Evolutionary conservation across 2,888 invertebrate species (phyloP).

Genomic region (Euclidia mi): DNA sequence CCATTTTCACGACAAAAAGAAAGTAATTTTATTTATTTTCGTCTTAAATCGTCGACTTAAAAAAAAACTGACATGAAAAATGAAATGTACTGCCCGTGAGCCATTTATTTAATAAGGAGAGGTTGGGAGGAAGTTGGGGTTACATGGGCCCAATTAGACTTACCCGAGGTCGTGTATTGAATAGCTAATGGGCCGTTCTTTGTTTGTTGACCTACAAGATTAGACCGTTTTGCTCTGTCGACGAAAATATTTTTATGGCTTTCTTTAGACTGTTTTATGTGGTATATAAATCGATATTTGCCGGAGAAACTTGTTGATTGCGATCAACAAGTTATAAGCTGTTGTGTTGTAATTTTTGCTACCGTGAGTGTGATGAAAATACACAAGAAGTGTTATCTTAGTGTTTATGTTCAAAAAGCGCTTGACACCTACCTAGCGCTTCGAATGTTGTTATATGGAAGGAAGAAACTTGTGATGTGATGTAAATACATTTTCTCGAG

Average conservation of each 20-base stretch:
- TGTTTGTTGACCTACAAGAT: constrained; percentile 28
- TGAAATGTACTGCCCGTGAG: constrained; percentile 34
- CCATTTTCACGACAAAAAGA: constrained; percentile 40
- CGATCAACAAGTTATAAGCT: too few species aligned
- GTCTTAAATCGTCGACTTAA: constrained; percentile 23
- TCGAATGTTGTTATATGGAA: too few species aligned
- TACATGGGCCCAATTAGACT: constrained; percentile 48
- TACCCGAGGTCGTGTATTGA: constrained; percentile 36
- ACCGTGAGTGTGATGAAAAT: too few species aligned
- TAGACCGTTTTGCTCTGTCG: constrained; percentile 17
- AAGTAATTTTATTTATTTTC: constrained; percentile 47
- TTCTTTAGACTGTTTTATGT: too few species aligned
- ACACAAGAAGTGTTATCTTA: too few species aligned
- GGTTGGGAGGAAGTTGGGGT: constrained; percentile 18
- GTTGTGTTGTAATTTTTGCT: too few species aligned
- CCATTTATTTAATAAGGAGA: constrained; percentile 43
- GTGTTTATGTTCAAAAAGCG: too few species aligned
- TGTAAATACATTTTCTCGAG: too few species aligned
- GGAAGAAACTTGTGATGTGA: too few species aligned
- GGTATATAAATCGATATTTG: too few species aligned
- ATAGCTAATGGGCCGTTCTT: constrained; percentile 37
- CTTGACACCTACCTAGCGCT: too few species aligned
- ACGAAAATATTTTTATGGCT: not conserved
- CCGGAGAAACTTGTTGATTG: too few species aligned
- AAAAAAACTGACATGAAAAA: constrained; percentile 44